Base-by-base conservation (phyloP, 2,888 invertebrate genomes). In the Zaprionus obscuricornis region DNA sequence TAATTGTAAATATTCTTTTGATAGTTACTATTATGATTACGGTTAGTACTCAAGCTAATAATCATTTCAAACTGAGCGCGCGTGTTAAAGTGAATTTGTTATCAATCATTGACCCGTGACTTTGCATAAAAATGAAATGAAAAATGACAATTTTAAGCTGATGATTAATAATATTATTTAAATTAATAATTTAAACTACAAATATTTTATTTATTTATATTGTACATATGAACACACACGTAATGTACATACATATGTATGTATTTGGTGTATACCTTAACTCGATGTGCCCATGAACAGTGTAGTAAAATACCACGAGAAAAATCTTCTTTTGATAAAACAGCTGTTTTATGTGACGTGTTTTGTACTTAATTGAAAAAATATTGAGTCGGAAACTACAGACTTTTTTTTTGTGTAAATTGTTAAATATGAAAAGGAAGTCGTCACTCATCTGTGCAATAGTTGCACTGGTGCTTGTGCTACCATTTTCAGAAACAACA, bases 331-430 rank as follows among this genome's bases (percentile, higher is more conserved):
- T 49, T 27, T 27, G 33, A 51, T 46, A 54, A 57, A 75, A 60
- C 75, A 79, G 74, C 70, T 79, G 81, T 29, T 70, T 29, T n/a
- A n/a, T n/a, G 56, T 60, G 71, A 77, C 74, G 77, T 69, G 77
- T 69, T 55, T n/a, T 58, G 52, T 55, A 16, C 22, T 51, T 50
- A n/a, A 10, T n/a, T 22, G 0, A 26, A 46, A 24, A 59, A 29
- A 49, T 22, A 42, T 26, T 43, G 26, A 43, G 18, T 22, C 18
- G 6, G 31, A 49, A 58, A 50, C 42, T n/a, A n/a, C n/a, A n/a
- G 40, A 29, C 31, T 43, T 40, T 31, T 26, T 3, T 7, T 17
- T 18, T 52, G 33, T 47, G 26, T 43, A 22, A 49, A 6, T 27
- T 26, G 26, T 11, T 34, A 10, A 65, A 60, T 10, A 76, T 76